Base-by-base conservation (phyloP, 2,888 invertebrate genomes). In the Bursaphelenchus okinawaensis region DNA sequence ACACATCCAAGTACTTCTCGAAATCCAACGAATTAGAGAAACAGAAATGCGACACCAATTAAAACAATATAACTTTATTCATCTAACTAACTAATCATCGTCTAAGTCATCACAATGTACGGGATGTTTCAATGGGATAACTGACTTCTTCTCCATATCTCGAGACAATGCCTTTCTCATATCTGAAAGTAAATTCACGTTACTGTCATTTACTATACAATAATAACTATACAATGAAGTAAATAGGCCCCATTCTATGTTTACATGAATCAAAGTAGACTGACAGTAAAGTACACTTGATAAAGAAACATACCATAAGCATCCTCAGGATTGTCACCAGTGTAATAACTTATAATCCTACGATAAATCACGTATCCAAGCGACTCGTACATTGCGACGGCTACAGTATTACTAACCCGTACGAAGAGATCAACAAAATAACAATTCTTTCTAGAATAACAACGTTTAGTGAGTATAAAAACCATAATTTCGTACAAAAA, bases 391-490 rank as follows among this genome's bases (percentile, higher is more conserved):
- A 99, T 95, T 79, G 91, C 91, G 63, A 95, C 93, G 0, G 98
- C 98, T 54, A 94, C 91, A 84, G 90, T 89, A 84, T 98, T 99
- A 81, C 94, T 95, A 12, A 95, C 93, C 78, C 98, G 88, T 4
- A 98, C 98, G 87, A 96, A 99, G 40, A 98, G 86, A 84, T 98
- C 98, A 19, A 99, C 96, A 85, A 98, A 98, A 84, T 91, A 96
- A 26, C 93, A 91, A 62, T 90, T 88, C 86, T 96, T 95, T 83
- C 95, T 95, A 84, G 55, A 88, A 88, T 70, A 72, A 68, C 72
- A 74, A 68, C 63, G 55, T n/a, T n/a, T n/a, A n/a, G n/a, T n/a
- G 27, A 9, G 16, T 4, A 12, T 22, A 6, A 8, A 19, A 40
- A 54, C 12, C 12, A 54, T 12, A 16, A n/a, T n/a, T n/a, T n/a